Percentiles rank a stretch among this genome's conserved stretches.
These are phyloP conservation scores for Drosophila novamexicana DNA, from an alignment of 1,140 invertebrate genomes.

Conservation along the genomic window DNA sequence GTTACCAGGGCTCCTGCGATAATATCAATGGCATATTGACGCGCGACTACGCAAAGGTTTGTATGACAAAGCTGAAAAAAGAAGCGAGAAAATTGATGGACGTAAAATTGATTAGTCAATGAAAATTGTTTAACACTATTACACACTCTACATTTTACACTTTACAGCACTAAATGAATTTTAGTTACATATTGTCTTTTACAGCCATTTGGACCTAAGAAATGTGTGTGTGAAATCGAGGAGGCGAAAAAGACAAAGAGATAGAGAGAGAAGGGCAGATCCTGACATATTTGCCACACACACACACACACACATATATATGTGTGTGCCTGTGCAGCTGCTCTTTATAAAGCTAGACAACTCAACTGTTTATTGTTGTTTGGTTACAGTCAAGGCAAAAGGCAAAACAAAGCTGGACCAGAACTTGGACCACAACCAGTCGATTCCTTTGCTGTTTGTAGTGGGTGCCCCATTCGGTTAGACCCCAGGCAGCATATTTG, in stretches of 20 bases:
- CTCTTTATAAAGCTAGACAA: constrained; percentile 32
- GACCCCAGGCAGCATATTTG: constrained; percentile 52
- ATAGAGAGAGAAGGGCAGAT: neutral
- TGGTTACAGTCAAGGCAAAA: constrained; percentile 32
- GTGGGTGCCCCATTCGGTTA: constrained; percentile 33
- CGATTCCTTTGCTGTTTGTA: constrained; percentile 35
- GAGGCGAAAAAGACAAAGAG: neutral
- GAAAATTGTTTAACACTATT: constrained; percentile 42
- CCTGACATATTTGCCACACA: constrained; percentile 27
- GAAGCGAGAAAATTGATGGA: constrained; percentile 13
- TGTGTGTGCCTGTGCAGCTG: constrained; percentile 18
- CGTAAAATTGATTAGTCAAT: constrained; percentile 67
- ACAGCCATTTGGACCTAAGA: neutral
- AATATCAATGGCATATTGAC: constrained; percentile 79
- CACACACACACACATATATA: neutral
- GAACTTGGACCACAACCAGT: constrained; percentile 13
- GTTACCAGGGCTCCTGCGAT: constrained; percentile 81
- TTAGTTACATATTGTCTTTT: constrained; percentile 43
- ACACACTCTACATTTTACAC: constrained; percentile 21
- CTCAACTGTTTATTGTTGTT: constrained; percentile 36
- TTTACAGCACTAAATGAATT: constrained; percentile 51
- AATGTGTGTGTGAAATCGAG: neutral
- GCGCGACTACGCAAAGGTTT: constrained; percentile 79
- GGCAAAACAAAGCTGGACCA: constrained; percentile 39
- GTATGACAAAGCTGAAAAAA: constrained; percentile 38